phyloP scores from a whole-genome alignment of 1,140 invertebrate genomes.

The Oryzaephilus surinamensis region DNA sequence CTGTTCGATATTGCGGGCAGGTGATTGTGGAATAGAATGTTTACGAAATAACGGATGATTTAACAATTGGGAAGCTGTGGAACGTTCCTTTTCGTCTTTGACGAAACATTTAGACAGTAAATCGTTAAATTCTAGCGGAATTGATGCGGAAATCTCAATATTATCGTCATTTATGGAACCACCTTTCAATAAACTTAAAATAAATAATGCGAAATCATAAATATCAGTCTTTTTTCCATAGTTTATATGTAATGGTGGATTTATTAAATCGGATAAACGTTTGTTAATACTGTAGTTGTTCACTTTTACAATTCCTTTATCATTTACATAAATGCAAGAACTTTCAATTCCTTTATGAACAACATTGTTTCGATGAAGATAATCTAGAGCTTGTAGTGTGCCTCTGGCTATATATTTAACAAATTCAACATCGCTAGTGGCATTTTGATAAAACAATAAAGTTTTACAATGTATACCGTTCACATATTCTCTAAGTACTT shows the following conservation, averaged over 20 bases:
- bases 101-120: conserved; percentile 58
- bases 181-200: conserved; percentile 47
- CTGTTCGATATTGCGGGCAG: conserved; percentile 27
- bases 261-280: conserved; percentile 45
- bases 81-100: conserved; percentile 52
- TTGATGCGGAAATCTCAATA: conserved; percentile 40
- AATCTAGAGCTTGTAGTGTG: conserved; percentile 55
- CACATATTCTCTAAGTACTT: conserved; percentile 58
- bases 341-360: conserved; percentile 64
- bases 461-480: conserved; percentile 33
- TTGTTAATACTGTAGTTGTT: conserved; percentile 64
- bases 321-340: conserved; percentile 46
- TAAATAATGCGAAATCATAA: conserved; percentile 52
- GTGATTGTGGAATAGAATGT: conserved; percentile 29
- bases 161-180: conserved; percentile 36
- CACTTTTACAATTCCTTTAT: conserved; percentile 45
- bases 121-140: conserved; percentile 52
- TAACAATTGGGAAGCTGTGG: conserved; percentile 53
- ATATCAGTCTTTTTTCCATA: conserved; percentile 64
- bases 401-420: conserved; percentile 52
- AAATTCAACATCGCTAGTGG: conserved; percentile 48
- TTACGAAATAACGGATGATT: conserved; percentile 47
- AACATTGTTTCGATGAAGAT: conserved; percentile 65
- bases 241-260: conserved; percentile 36
- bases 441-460: conserved; percentile 42